A percentile compares a stretch with the other conserved stretches of the same genome.
Conservation (phyloP, 2,888 invertebrate species). For the Plutella xylostella region DNA sequence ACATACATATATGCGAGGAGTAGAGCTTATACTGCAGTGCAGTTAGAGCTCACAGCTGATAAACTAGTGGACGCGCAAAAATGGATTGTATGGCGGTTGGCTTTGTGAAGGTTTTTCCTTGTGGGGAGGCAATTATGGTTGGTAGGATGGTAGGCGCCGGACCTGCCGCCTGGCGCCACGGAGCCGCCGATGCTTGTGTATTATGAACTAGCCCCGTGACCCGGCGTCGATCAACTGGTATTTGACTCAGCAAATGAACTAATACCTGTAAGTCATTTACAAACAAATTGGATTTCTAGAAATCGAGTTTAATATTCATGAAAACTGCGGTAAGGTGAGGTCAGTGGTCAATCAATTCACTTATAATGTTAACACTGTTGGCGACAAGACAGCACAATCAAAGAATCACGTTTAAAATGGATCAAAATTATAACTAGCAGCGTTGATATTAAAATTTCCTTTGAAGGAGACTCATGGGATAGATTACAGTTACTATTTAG, state of each 20-base stretch:
- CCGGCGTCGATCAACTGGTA: conserved; percentile 63
- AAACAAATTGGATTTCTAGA: conserved; percentile 35
- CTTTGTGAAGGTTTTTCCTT: conserved; percentile 25
- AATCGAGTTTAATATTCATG: conserved; percentile 2
- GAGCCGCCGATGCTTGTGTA: conserved; percentile 67
- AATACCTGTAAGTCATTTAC: conserved; percentile 42
- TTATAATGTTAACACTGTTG: too few relatives aligned
- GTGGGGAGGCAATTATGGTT: conserved; percentile 27
- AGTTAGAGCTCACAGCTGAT: conserved; percentile 33
- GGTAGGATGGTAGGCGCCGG: conserved; percentile 65
- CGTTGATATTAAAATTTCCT: too few relatives aligned
- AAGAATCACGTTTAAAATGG: too few relatives aligned
- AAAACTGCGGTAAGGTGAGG: too few relatives aligned
- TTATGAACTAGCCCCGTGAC: conserved; percentile 67
- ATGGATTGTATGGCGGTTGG: conserved; percentile 11
- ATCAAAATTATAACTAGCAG: too few relatives aligned
- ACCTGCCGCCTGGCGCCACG: conserved; percentile 56
- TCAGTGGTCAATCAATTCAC: too few relatives aligned
- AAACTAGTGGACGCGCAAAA: conserved; percentile 13
- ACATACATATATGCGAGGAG: conserved; percentile 14
- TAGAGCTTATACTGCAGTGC: conserved; percentile 29
- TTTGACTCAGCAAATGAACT: conserved; percentile 53
- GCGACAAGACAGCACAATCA: too few relatives aligned
- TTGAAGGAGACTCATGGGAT: too few relatives aligned
- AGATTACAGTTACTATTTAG: too few relatives aligned